phyloP scores from a whole-genome alignment of 1,140 invertebrate species.

The Manduca sexta region DNA sequence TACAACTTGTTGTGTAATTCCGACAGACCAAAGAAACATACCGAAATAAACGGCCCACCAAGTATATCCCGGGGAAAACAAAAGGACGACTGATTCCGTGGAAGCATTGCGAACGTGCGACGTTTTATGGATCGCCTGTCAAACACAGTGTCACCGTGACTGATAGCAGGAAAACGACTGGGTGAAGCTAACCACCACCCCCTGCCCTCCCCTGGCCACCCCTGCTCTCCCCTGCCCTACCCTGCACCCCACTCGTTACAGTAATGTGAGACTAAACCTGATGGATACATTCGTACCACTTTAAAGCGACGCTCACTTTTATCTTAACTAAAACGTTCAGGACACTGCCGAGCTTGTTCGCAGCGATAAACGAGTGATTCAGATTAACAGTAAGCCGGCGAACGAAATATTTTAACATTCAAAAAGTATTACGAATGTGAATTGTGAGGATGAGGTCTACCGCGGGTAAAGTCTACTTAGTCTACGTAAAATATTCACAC shows the following conservation, averaged over 20 bases:
- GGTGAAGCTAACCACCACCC: neutral
- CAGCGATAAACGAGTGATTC: constrained; percentile 12
- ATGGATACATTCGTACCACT: constrained; percentile 31
- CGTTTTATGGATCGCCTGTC: constrained; percentile 8
- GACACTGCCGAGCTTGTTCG: constrained; percentile 11
- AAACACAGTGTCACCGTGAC: constrained; percentile 7
- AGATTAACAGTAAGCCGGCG: constrained; percentile 3
- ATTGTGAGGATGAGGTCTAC: too few species aligned
- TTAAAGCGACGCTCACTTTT: constrained; percentile 22
- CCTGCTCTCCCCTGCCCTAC: too few species aligned
- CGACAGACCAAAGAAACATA: too few species aligned
- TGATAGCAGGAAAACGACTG: constrained; percentile 6
- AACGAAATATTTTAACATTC: neutral
- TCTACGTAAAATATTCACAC: too few species aligned
- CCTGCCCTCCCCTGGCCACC: neutral
- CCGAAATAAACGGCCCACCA: neutral
- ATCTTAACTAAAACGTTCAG: constrained; percentile 23
- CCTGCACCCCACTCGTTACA: constrained; percentile 23
- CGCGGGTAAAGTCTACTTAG: too few species aligned
- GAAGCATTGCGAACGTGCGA: neutral
- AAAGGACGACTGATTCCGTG: neutral
- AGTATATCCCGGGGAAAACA: neutral
- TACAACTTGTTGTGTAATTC: too few species aligned
- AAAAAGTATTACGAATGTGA: too few species aligned
- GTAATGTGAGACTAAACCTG: constrained; percentile 49